Evolutionary conservation across 2,888 invertebrate species (phyloP).

Genomic region (Pandemis cinnamomeana): DNA sequence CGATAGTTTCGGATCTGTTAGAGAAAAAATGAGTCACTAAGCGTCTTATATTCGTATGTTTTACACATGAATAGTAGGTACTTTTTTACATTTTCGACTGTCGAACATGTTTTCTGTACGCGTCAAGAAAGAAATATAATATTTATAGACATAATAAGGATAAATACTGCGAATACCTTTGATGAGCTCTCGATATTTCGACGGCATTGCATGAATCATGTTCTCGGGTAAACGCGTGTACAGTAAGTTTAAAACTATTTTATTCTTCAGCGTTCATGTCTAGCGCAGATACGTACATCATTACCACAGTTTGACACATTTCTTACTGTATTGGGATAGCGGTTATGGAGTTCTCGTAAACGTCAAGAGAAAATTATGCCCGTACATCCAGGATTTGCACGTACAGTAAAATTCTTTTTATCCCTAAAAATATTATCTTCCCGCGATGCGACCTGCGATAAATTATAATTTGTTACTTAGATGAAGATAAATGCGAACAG

Average conservation of each 20-base stretch:
- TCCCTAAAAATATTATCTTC: background rate
- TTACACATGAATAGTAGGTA: too few relatives aligned
- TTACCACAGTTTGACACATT: background rate
- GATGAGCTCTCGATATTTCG: too few relatives aligned
- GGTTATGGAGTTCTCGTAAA: background rate
- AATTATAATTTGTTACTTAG: slow-evolving; percentile 5
- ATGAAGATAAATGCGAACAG: slow-evolving; percentile 1
- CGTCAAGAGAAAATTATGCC: background rate
- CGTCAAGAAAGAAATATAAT: too few relatives aligned
- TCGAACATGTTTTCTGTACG: too few relatives aligned
- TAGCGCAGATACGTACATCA: too few relatives aligned
- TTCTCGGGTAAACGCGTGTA: too few relatives aligned
- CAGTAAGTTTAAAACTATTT: too few relatives aligned
- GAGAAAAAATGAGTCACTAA: background rate
- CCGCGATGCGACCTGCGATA: background rate
- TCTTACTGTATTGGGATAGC: background rate
- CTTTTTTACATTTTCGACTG: too few relatives aligned
- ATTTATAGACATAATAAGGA: too few relatives aligned
- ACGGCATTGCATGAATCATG: too few relatives aligned
- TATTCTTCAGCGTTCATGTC: too few relatives aligned
- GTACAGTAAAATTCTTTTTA: background rate
- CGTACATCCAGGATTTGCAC: background rate
- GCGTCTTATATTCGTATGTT: background rate
- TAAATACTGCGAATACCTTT: too few relatives aligned
- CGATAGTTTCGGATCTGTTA: background rate